Percentiles rank a stretch among this genome's conserved stretches.
These are phyloP conservation scores for Urocolius indicus DNA, from an alignment of 2,113 vertebrate species.

Conservation along the genomic window DNA sequence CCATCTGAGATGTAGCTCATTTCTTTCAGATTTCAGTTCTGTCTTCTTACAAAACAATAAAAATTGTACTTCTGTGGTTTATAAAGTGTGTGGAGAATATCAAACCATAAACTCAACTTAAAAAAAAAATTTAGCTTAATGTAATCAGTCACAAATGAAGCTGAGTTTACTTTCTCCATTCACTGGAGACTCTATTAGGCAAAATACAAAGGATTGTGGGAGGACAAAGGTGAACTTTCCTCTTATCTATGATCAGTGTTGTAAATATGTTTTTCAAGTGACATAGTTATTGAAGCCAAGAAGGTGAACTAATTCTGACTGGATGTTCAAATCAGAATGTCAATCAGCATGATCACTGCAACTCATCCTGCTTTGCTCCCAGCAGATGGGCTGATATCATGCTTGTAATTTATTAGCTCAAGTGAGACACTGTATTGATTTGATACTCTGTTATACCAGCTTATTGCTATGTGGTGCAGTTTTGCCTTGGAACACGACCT, in stretches of 20 bases:
- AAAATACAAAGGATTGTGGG: background rate
- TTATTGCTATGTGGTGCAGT: background rate
- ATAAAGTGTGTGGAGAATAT: background rate
- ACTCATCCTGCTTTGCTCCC: background rate
- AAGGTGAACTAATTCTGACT: background rate
- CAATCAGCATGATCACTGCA: background rate
- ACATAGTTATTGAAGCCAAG: background rate
- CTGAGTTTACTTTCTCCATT: background rate
- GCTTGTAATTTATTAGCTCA: background rate
- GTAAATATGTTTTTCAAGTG: background rate
- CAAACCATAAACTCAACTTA: background rate
- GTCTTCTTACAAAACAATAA: background rate
- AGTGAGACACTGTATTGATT: background rate
- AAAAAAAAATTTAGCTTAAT: background rate
- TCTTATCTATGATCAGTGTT: background rate
- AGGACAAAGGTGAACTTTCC: background rate
- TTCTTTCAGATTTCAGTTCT: background rate
- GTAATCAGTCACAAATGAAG: fast-evolving
- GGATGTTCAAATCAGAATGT: background rate
- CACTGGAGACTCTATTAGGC: background rate
- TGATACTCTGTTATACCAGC: background rate
- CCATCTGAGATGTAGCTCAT: background rate
- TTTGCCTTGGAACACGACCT: background rate
- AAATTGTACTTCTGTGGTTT: background rate
- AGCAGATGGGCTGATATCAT: background rate